These are phyloP conservation scores for Acanthornis magna DNA, from an alignment of 2,797 vertebrate genomes.

Conservation along the genomic window DNA sequence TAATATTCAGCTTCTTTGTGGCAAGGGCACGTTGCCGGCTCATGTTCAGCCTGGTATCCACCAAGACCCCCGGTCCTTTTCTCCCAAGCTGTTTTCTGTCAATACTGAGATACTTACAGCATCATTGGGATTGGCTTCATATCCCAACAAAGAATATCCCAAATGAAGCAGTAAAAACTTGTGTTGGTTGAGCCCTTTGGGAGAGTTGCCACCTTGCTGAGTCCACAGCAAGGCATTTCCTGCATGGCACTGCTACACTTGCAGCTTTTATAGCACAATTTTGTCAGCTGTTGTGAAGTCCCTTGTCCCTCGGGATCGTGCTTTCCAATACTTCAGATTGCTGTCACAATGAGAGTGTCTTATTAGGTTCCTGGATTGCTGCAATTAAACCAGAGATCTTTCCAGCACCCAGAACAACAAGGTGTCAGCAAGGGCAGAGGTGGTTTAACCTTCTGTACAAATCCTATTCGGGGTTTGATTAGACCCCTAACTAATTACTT, in stretches of 20 bases:
- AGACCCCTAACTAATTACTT: conserved; percentile 1
- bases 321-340: not conserved
- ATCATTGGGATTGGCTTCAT: not conserved
- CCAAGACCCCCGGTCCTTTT: not conserved
- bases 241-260: not conserved
- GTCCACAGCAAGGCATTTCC: not conserved
- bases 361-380: not conserved
- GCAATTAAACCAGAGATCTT: not conserved
- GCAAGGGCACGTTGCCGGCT: not conserved
- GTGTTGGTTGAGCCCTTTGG: not conserved
- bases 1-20: not conserved
- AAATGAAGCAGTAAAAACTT: not conserved
- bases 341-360: not conserved
- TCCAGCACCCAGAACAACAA: not conserved
- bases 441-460: not conserved
- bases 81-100: not conserved
- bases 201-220: not conserved
- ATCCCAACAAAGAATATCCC: not conserved
- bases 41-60: not conserved
- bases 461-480: not conserved
- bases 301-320: not conserved
- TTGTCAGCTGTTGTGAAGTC: not conserved
- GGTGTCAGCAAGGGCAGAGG: not conserved
- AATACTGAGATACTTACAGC: not conserved
- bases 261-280: not conserved